A percentile compares a stretch with the other conserved stretches of the same genome.
phyloP scores from a whole-genome alignment of 2,888 invertebrate genomes.

The Cheilosia urbana region DNA sequence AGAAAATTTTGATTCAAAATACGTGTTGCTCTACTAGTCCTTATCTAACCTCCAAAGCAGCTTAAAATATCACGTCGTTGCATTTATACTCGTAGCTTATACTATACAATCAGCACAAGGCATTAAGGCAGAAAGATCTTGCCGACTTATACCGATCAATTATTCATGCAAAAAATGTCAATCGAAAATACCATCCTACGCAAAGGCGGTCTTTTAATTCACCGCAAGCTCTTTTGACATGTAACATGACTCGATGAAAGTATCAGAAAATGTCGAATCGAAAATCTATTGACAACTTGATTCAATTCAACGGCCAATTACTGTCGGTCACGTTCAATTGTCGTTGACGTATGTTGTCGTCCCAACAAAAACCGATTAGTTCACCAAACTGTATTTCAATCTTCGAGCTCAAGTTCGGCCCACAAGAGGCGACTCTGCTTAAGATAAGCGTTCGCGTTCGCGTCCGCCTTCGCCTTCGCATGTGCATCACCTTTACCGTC shows the following conservation, averaged over 20 bases:
- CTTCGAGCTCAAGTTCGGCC: constrained; percentile 27
- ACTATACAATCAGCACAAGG: neutral
- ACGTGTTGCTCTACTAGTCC: neutral
- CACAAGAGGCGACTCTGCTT: constrained; percentile 24
- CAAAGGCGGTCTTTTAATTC: constrained; percentile 46
- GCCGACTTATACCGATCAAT: neutral
- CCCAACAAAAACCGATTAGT: constrained; percentile 70
- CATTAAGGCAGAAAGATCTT: neutral
- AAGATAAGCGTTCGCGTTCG: constrained; percentile 37
- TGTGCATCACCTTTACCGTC: constrained; percentile 6
- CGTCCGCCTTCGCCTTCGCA: constrained; percentile 33
- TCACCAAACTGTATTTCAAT: constrained; percentile 61
- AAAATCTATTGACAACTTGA: constrained; percentile 72
- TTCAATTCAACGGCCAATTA: constrained; percentile 73
- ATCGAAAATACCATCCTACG: constrained; percentile 27
- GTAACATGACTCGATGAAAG: constrained; percentile 64
- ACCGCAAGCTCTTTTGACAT: constrained; percentile 48
- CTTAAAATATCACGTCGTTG: neutral
- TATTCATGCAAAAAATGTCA: constrained; percentile 14
- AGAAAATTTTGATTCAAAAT: neutral
- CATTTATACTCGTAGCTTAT: neutral
- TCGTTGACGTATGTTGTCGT: constrained; percentile 67
- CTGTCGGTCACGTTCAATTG: constrained; percentile 75
- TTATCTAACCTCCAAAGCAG: neutral
- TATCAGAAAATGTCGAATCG: constrained; percentile 63